Evolutionary conservation across 2,888 invertebrate genomes (phyloP), one percentile per base, ranked within the genome.

Genomic region (Stratiomys singularior): DNA sequence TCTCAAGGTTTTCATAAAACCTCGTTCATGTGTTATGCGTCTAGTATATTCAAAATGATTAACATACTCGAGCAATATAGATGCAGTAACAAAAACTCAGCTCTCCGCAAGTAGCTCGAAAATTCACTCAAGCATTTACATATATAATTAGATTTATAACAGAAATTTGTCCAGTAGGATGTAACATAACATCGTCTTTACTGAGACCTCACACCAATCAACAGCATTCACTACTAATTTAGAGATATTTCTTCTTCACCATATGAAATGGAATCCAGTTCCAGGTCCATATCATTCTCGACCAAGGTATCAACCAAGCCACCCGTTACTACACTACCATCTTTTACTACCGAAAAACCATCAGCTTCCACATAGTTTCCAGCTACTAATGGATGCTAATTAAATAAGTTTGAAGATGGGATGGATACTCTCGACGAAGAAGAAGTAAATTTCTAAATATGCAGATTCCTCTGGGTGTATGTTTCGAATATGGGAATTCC

Each of bases 361-460:
- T 37, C 2, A 52, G 52, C 52, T 60, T 13, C 21, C 60, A 60
- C 18, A 60, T 60, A 60, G 60, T 60, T 52, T 60, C 23, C 7
- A 60, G 13, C 23, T 60, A 60, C 60, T 60, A 60, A 60, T 60
- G 60, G 60, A 60, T 11, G 13, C 60, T 60, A 60, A 60, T 60
- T 60, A 60, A 60, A 25, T 11, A 21, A 25, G 21, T n/a, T 25
- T 60, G 60, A 23, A 13, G 60, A 13, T 13, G 23, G 1, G 52
- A 52, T 52, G 52, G 4, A 4, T 5, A 7, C 18, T 11, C 23
- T 3, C 18, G 56, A n/a, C 7, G 25, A 18, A 37, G 3, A 37
- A 37, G 37, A 37, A 37, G 37, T 5, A 11, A 25, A 25, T 60
- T 25, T 60, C 4, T 52, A 60, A 21, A 60, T 21, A 25, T 60